Evolutionary conservation across 2,113 vertebrate genomes (phyloP), one percentile per base, ranked within the genome.

Genomic region (Percopsis transmontana): DNA sequence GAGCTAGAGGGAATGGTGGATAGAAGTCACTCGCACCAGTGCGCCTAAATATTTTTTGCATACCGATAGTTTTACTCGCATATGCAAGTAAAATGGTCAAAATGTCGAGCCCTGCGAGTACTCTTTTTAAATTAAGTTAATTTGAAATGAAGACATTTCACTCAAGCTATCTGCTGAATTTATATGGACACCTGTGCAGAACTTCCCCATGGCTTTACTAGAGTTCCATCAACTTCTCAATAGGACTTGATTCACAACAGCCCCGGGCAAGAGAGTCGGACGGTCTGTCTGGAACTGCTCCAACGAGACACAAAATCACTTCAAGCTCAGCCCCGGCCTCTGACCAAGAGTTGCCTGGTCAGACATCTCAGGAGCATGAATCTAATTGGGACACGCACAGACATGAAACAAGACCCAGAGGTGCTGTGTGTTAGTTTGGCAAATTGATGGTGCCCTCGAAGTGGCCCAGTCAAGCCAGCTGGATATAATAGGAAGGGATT

Each of bases 181-280:
- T 54, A 47, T 38, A 63, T 57, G 53, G 48, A 61, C 72, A 41
- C 39, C 41, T 50, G 64, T 41, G 40, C 55, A 41, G 21, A 45
- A 66, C 33, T 54, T 5, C 57, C 71, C 69, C 41, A 2, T 74
- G 74, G 74, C 45, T 66, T 69, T 53, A 44, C 56, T 78, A n/a
- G 69, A 79, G 85, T 79, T 77, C 81, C 63, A 77, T 84, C 68
- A 81, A 56, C 66, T 77, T 76, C 77, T 79, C 77, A 42, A 73
- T 66, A 51, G 48, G 61, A 55, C 81, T 81, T 56, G 44, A 80
- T 80, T 52, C 73, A 71, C 72, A 74, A 45, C 47, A 41, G 72
- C 85, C 67, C 16, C 8, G 23, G 80, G 85, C 80, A 48, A 66
- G 48, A 42, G 71, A 74, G 79, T 64, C 68, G 61, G 73, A 19